phyloP scores from a whole-genome alignment of 2,888 invertebrate genomes.

The Ornithoptera alexandrae region DNA sequence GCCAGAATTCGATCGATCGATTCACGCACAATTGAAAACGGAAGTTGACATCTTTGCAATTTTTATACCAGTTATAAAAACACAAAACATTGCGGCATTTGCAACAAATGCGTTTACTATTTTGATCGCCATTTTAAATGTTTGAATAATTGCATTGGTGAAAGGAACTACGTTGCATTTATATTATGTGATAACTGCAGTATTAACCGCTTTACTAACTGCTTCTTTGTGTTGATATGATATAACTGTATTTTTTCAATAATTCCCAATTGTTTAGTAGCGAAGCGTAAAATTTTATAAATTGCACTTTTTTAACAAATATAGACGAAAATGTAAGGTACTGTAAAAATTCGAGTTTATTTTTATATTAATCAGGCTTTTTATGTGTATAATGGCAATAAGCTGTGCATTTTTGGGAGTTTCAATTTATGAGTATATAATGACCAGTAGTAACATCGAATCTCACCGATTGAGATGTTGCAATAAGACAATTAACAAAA shows the following conservation, averaged over 20 bases:
- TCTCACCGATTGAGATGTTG: conserved; percentile 43
- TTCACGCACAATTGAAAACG: conserved; percentile 95
- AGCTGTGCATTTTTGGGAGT: conserved; percentile 89
- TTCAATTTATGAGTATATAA: conserved; percentile 94
- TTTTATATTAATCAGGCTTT: conserved; percentile 78
- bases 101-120: conserved; percentile 97
- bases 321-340: conserved; percentile 40
- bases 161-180: conserved; percentile 92
- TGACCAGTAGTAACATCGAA: conserved; percentile 50
- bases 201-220: conserved; percentile 85
- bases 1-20: conserved; percentile 91
- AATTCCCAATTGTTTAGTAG: conserved; percentile 80
- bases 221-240: conserved; percentile 85
- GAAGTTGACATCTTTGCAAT: conserved; percentile 95
- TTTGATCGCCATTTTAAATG: conserved; percentile 99
- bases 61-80: conserved; percentile 86
- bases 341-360: conserved; percentile 59
- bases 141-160: conserved; percentile 98
- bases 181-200: conserved; percentile 89
- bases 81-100: conserved; percentile 97
- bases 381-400: conserved; percentile 86
- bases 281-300: conserved; percentile 73
- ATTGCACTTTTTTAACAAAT: conserved; percentile 50
- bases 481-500: conserved; percentile 42
- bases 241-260: conserved; percentile 82